Evolutionary conservation across 2,113 vertebrate species (phyloP), one percentile per base, ranked within the genome.

Genomic region (Acinonyx jubatus): DNA sequence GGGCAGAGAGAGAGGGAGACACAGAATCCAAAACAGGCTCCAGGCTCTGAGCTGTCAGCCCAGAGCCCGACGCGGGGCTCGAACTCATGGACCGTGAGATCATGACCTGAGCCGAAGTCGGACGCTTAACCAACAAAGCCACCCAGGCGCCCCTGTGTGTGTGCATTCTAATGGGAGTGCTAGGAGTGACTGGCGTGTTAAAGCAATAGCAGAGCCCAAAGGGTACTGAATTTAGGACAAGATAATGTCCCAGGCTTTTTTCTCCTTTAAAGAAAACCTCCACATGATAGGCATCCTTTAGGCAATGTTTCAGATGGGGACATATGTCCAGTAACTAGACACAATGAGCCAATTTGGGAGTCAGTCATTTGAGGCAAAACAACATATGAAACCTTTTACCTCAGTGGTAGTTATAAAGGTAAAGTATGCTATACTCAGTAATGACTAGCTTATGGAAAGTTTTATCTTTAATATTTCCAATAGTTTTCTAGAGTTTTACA

Each of bases 391-490:
- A 50, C 15, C 76, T 55, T 93, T 91, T 76, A 96, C 61, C 89
- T 57, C 61, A 82, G 25, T 71, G 27, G 6, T 66, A 81, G 3
- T 50, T 86, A 71, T 69, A 31, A 86, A 96, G 61, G 36, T 78
- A 94, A 97, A 87, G 31, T 89, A 78, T n/a, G 41, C 55, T 76
- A 25, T 19, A 23, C 21, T 96, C 57, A 78, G 52, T 61, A 94
- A 90, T 52, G 63, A 36, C n/a, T 41, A 78, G 63, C 31, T 89
- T 90, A 78, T 79, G 74, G 52, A 31, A 79, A 80, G 73, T 73
- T 14, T 96, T 50, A 50, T 80, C 55, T 83, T 95, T 76, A 94
- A 48, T 90, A 94, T 71, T 73, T 96, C 11, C 63, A 94, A 50
- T 31, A 74, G 16, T 78, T 81, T 65, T 87, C 48, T 92, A 73